A percentile compares a stretch with the other conserved stretches of the same genome.
Conservation (phyloP, 2,797 vertebrate genomes). For the Ataeniobius toweri region DNA sequence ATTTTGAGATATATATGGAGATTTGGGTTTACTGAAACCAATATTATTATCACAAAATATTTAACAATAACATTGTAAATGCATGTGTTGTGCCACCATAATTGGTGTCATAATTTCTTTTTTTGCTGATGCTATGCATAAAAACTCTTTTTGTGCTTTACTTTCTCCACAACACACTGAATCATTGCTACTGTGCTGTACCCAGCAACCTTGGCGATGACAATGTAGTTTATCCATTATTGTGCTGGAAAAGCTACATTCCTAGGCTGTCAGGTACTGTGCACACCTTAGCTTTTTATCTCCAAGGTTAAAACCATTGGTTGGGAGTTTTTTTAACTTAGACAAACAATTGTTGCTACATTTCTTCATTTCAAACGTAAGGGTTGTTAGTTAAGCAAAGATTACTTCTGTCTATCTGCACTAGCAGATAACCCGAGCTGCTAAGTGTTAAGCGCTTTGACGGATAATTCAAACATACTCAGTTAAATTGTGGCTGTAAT, state of each 20-base stretch:
- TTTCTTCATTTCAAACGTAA: not conserved
- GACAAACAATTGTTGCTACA: constrained; percentile 6
- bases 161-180: not conserved
- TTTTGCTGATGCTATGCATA: not conserved
- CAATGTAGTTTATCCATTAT: not conserved
- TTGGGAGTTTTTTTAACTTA: not conserved
- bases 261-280: constrained; percentile 31
- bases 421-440: not conserved
- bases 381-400: not conserved
- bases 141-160: not conserved
- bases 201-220: not conserved
- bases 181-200: no score
- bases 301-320: not conserved
- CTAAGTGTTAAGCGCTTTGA: constrained; percentile 7
- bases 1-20: no score
- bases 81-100: not conserved
- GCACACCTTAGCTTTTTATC: constrained; percentile 20
- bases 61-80: not conserved
- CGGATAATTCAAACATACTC: not conserved
- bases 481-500: not conserved
- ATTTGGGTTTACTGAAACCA: not conserved
- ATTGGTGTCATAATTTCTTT: not conserved
- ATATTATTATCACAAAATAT: not conserved
- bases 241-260: constrained; percentile 56
- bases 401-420: not conserved